Conservation (phyloP, 1,140 invertebrate species). For the Ceratosolen fusciceps region DNA sequence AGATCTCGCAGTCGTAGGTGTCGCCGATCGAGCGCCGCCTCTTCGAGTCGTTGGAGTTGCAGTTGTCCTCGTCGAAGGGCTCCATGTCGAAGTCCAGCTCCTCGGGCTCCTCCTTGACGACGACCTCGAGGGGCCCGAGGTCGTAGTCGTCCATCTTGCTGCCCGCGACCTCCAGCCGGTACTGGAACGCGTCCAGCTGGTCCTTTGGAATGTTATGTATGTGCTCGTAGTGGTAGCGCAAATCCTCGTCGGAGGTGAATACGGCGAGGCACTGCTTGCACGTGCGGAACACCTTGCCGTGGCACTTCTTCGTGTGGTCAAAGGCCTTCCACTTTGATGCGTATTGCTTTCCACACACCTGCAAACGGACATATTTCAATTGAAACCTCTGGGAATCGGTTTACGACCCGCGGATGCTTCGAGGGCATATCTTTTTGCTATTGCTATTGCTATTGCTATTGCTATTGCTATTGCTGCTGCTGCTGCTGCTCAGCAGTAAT, state of each 20-base stretch:
- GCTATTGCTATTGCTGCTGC: too few species aligned
- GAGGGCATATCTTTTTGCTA: too few species aligned
- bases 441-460: too few species aligned
- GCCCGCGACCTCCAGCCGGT: slow-evolving; percentile 57
- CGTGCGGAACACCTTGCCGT: slow-evolving; percentile 74
- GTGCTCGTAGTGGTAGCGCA: slow-evolving; percentile 70
- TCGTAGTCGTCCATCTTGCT: slow-evolving; percentile 40
- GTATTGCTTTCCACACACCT: slow-evolving; percentile 76
- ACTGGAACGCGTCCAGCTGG: slow-evolving; percentile 65
- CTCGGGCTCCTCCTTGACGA: slow-evolving; percentile 67
- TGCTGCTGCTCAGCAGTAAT: too few species aligned
- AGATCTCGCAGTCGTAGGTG: slow-evolving; percentile 68
- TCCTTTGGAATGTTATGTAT: slow-evolving; percentile 67
- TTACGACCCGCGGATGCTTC: too few species aligned
- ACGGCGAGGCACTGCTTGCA: slow-evolving; percentile 76
- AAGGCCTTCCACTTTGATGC: slow-evolving; percentile 76
- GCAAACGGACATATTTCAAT: too few species aligned
- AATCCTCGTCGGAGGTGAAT: slow-evolving; percentile 71
- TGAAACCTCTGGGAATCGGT: too few species aligned
- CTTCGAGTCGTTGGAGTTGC: slow-evolving; percentile 56
- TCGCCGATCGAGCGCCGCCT: slow-evolving; percentile 57
- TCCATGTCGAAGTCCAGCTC: slow-evolving; percentile 65
- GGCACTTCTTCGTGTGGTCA: slow-evolving; percentile 76
- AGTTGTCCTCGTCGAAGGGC: slow-evolving; percentile 52
- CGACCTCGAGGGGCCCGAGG: slow-evolving; percentile 52